Percentiles rank a stretch among this genome's conserved stretches.
Evolutionary conservation across 2,888 invertebrate genomes (phyloP).

Genomic region (Agrotis clavis): DNA sequence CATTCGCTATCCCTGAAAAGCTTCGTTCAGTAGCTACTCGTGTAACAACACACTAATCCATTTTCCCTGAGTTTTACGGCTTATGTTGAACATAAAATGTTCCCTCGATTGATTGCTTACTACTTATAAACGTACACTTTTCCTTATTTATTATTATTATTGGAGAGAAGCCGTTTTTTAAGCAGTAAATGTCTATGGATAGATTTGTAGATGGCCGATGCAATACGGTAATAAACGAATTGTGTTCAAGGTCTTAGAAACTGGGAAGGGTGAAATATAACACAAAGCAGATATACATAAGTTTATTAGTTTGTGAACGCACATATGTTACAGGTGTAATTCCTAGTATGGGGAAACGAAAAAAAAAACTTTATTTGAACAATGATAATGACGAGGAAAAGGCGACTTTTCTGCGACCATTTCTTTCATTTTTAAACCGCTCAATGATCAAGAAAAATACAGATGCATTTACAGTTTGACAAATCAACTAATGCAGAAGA

Average conservation of each 20-base stretch:
- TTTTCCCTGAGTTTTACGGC: slow-evolving; percentile 35
- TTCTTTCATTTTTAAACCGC: too few relatives aligned
- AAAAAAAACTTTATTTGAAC: too few relatives aligned
- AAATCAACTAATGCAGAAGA: too few relatives aligned
- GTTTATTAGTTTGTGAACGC: too few relatives aligned
- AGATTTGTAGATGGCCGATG: not conserved
- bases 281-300: too few relatives aligned
- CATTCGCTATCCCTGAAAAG: not conserved
- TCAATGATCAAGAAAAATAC: too few relatives aligned
- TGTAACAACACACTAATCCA: slow-evolving; percentile 33
- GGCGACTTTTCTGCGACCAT: too few relatives aligned
- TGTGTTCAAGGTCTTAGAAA: not conserved
- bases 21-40: not conserved
- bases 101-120: slow-evolving; percentile 31
- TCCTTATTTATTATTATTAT: slow-evolving; percentile 11
- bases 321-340: too few relatives aligned
- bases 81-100: slow-evolving; percentile 38
- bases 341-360: too few relatives aligned
- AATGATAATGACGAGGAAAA: too few relatives aligned
- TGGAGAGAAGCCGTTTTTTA: not conserved
- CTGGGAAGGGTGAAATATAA: not conserved
- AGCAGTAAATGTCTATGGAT: not conserved
- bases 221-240: not conserved
- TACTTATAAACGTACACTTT: slow-evolving; percentile 17
- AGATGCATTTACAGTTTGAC: too few relatives aligned